Evolutionary conservation across 2,888 invertebrate species (phyloP), one percentile per base, ranked within the genome.

Genomic region (Pristionchus exspectatus): DNA sequence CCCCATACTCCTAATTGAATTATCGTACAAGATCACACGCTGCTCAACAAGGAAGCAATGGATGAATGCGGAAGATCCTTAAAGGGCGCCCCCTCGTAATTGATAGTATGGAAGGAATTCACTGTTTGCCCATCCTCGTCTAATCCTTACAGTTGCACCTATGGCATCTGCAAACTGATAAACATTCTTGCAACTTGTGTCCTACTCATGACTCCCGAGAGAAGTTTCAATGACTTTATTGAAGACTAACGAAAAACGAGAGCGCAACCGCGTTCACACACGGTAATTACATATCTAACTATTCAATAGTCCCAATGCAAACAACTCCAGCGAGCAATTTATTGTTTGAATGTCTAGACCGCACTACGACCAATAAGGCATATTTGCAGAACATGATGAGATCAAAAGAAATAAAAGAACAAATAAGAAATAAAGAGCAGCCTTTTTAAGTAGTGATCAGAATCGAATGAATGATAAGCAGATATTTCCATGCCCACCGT

Each of bases 31-130:
- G 27, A 72, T 72, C 14, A 72, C 72, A 72, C 72, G 72, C 33
- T 4, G 16, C 12, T 27, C 72, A 77, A 77, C 77, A 18, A 77
- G 77, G 77, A 77, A 77, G 77, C 72, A 16, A 18, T 74, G 30
- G 30, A 30, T 16, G 77, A 33, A 30, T 74, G 72, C 72, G 66
- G 66, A 66, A 66, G 66, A 77, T 77, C 77, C 77, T 21, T 77
- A 77, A 69, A 74, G 77, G 44, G 38, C 77, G 44, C 21, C 38
- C 27, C 12, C 66, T 66, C 66, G 72, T 72, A 72, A 72, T 72
- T 72, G 72, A 27, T 72, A 72, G 30, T 72, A 72, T 72, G 72
- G 18, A 27, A 72, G 72, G 72, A 72, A 72, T 72, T 72, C 33
- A 27, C 30, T 33, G 18, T 33, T 72, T 72, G 72, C 16, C 33